Evolutionary conservation across 2,113 vertebrate genomes (phyloP), one percentile per base, ranked within the genome.

Genomic region (Myrmecobius fasciatus): DNA sequence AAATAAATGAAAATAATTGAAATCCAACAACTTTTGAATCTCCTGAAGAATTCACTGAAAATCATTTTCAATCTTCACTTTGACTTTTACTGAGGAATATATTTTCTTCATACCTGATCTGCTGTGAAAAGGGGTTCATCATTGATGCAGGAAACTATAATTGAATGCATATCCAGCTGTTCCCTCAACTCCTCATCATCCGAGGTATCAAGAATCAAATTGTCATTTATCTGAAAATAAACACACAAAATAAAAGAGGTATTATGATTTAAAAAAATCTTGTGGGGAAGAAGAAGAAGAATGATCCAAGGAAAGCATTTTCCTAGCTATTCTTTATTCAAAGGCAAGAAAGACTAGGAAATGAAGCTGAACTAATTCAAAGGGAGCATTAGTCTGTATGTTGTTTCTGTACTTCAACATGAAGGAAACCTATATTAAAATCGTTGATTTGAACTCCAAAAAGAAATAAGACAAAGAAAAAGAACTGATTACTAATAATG

Each of bases 81-180:
- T 36, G 17, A 91, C 88, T 89, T 48, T 67, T 0, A 4, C 24
- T 49, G 88, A 36, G 6, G n/a, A 94, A 25, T 1, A 25, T 1
- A 46, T 24, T 60, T 93, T 92, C 56, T 14, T 93, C 4, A 25
- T 94, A 99, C 99, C 99, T 99, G 99, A 47, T 99, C 99, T 20
- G 99, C 99, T 8, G 99, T 99, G 98, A 99, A 99, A 91, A 99
- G 99, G 0, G 99, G 99, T 95, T 99, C 99, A 0, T 99, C 99
- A 1, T 94, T 99, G 94, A 99, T 99, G 90, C 99, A 99, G 92
- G 99, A 99, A 47, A 99, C 99, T 1, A 99, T 99, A 97, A 99
- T 99, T 0, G 99, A 99, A 98, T 99, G 99, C 99, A 99, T 99
- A 93, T 99, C 99, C 98, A 99, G 97, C 97, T 99, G 99, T 60